These are phyloP conservation scores for Brachystomella parvula DNA, from an alignment of 1,140 invertebrate species.

Conservation along the genomic window DNA sequence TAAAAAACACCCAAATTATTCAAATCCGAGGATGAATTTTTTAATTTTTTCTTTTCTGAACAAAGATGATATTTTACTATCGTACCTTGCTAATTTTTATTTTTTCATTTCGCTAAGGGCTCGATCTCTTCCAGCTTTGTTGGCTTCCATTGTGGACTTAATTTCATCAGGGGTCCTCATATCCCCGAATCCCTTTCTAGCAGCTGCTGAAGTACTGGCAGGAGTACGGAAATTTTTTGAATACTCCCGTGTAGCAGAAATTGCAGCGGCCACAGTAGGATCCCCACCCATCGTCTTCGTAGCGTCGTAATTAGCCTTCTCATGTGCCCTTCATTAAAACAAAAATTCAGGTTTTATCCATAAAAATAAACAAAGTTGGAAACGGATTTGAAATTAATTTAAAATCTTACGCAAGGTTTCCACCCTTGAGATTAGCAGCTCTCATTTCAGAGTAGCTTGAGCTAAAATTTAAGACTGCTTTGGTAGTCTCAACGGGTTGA, in stretches of 20 bases:
- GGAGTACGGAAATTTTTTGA: not conserved
- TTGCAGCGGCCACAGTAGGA: not conserved
- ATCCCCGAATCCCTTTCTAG: constrained; percentile 3
- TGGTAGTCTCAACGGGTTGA: not conserved
- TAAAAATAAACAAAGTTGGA: not conserved
- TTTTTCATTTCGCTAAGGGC: not conserved
- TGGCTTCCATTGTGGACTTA: not conserved
- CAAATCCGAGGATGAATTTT: too few species aligned
- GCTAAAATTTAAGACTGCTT: not conserved
- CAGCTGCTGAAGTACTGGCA: not conserved
- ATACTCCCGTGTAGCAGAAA: not conserved
- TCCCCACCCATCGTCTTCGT: not conserved
- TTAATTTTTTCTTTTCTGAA: too few species aligned
- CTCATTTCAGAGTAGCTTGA: not conserved
- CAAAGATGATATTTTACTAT: too few species aligned
- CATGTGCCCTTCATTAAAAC: not conserved
- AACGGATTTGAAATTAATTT: not conserved
- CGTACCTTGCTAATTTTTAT: not conserved
- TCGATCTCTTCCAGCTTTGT: constrained; percentile 1
- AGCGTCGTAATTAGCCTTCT: not conserved
- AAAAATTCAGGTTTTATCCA: not conserved
- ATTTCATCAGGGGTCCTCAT: constrained; percentile 2
- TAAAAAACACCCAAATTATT: too few species aligned
- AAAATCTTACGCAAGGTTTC: not conserved
- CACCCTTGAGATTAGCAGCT: not conserved